These are phyloP conservation scores for Halictus ligatus DNA, from an alignment of 2,888 invertebrate species.

Conservation along the genomic window DNA sequence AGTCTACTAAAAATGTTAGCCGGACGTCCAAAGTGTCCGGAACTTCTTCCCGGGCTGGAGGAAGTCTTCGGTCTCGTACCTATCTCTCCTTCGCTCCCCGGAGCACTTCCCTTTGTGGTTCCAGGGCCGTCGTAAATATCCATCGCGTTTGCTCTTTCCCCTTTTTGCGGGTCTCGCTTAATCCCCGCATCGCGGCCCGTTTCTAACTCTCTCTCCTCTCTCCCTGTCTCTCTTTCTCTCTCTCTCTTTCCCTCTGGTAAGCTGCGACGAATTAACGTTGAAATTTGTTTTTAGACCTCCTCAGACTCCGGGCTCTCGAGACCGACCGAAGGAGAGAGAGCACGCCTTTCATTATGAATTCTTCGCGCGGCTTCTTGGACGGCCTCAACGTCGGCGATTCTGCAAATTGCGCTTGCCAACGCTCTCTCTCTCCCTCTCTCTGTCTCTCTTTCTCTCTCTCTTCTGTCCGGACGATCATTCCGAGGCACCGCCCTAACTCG, in stretches of 20 bases:
- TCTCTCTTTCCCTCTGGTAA: not conserved
- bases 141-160: slow-evolving; percentile 6
- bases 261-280: slow-evolving; percentile 25
- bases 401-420: slow-evolving; percentile 6
- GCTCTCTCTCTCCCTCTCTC: too few species aligned
- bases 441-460: not conserved
- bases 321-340: not conserved
- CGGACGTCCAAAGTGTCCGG: slow-evolving; percentile 1
- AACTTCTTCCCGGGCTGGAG: slow-evolving; percentile 32
- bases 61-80: not conserved
- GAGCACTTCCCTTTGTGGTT: slow-evolving; percentile 17
- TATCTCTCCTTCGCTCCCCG: not conserved
- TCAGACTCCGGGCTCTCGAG: not conserved
- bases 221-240: not conserved
- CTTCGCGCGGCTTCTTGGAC: slow-evolving; percentile 22
- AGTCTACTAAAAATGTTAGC: slow-evolving; percentile 24
- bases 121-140: slow-evolving; percentile 26
- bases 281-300: slow-evolving; percentile 28
- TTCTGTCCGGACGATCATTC: not conserved
- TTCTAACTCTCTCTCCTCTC: not conserved
- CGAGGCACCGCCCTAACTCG: not conserved
- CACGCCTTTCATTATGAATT: slow-evolving; percentile 23
- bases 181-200: not conserved
- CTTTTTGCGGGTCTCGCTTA: not conserved
- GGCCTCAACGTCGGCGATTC: slow-evolving; percentile 7